Base-by-base conservation (phyloP, 2,888 invertebrate species). In the Pseudoips prasinana region DNA sequence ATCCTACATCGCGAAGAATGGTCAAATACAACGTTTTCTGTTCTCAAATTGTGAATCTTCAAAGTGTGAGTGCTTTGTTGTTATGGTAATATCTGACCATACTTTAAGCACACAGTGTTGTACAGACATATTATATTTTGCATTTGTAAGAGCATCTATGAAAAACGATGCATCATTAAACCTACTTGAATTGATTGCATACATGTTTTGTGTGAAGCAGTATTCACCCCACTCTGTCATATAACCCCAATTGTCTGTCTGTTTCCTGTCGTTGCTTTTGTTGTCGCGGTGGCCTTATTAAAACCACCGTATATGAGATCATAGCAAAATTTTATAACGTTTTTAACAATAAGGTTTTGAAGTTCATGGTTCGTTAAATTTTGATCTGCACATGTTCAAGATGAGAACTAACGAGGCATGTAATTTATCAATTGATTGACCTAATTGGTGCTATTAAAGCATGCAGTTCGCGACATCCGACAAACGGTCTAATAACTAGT, bases 401-500 rank as follows among this genome's bases (percentile, higher is more conserved):
- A 44, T 29, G 29, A 25, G 20, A 40, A 29, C 23, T 36, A 43
- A 42, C 46, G 29, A 47, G 29, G 41, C 33, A 42, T 42, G 25
- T 57, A 49, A 58, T 56, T 52, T 43, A 42, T 35, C 36, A 41
- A 54, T 45, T 46, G 47, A 58, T 64, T 64, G 62, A 45, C 57
- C 61, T 63, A 64, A 69, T 68, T 72, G 59, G 25, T 44, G 45
- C 43, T 34, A 61, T 58, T 62, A 55, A 39, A 46, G 35, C 39
- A 39, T 48, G 40, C 43, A 47, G 41, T 39, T 51, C 37, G 25
- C 32, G 71, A 71, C 71, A 59, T 71, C 64, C 68, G 45, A 39
- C 33, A 35, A 29, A 18, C 14, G 34, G 39, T n/a, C n/a, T n/a
- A n/a, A n/a, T n/a, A n/a, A n/a, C 51, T 39, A 41, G 45, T 43